Base-by-base conservation (phyloP, 2,888 invertebrate genomes). In the Theodoxus fluviatilis region DNA sequence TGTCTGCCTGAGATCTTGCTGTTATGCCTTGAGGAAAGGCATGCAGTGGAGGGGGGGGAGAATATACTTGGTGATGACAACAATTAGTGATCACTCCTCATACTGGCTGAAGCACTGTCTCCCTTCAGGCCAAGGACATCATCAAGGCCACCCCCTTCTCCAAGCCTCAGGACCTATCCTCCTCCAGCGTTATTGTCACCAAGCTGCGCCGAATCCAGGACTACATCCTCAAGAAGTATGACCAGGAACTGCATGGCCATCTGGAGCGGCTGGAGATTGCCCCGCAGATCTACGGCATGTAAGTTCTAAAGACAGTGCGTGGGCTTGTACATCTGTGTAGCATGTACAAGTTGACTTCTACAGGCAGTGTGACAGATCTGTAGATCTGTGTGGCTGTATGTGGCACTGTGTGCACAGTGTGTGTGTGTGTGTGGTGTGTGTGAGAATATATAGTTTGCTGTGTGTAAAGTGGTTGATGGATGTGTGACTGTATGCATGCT, bases 201-300 rank as follows among this genome's bases (percentile, higher is more conserved):
- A 89, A 88, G 74, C 81, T 89, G 73, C 88, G 87, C 15, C 81
- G 86, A 35, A 88, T 89, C 67, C 87, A 88, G 73, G 92, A 93
- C 77, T 90, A 92, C 74, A 90, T 91, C 72, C 87, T 94, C 70
- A 89, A 91, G 75, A 90, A 91, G 57, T 88, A 89, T 79, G 92
- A 92, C 83, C 87, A 89, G 7, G 90, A 90, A 74, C 86, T 93
- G 52, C 91, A 88, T 77, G 89, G 89, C 73, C 93, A 93, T 88
- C 88, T 94, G 66, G 89, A 90, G 57, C 88, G 90, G 66, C 89
- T 93, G 80, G 93, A 93, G 81, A 93, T 94, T 79, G 92, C 93
- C n/a, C 90, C 94, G 82, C 93, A 94, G 80, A 90, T 94, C 47
- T 94, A 94, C 85, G 94, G 94, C 84, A 94, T 94, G 94, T 94